Base-by-base conservation (phyloP, 2,113 vertebrate species). In the Copsychus sechellarum region DNA sequence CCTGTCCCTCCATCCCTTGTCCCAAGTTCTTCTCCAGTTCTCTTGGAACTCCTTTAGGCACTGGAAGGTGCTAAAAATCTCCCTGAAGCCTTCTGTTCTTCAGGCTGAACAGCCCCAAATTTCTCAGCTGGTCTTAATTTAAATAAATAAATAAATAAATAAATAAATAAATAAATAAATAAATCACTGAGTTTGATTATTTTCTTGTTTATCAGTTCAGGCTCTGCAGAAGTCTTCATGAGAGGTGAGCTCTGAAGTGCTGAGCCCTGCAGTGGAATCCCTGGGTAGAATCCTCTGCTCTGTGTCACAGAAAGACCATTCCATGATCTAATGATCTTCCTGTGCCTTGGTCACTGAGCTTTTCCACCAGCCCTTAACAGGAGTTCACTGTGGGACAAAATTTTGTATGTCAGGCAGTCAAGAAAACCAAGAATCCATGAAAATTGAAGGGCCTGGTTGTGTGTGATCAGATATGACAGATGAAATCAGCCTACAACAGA, bases 361-460 rank as follows among this genome's bases (percentile, higher is more conserved):
- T 57, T 58, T 67, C 57, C 48, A 66, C 13, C n/a, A 58, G 17
- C 5, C 23, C 61, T 54, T 21, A 43, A n/a, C 1, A 72, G 12
- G 6, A 29, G 5, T 4, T 28, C 42, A 4, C 3, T 10, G 1
- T 22, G 20, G 2, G 6, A 48, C 19, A 57, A 50, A 40, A 71
- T 77, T 47, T 26, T 40, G 1, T 18, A 4, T 5, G 4, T 33
- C 40, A 88, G 57, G 17, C 11, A 76, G 25, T 29, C 15, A 72
- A 33, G 14, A 91, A 51, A 21, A 33, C 8, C 53, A 43, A 40
- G 45, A 79, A 61, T n/a, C 31, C 15, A 36, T 22, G 21, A 64
- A 87, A 67, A 65, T 0, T 7, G 29, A 81, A 12, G 9, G 5
- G 7, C 8, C 10, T 34, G 40, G 6, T 5, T 45, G 26, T 72